These are phyloP conservation scores for Ispidina picta DNA, from an alignment of 2,797 vertebrate genomes.

Conservation along the genomic window DNA sequence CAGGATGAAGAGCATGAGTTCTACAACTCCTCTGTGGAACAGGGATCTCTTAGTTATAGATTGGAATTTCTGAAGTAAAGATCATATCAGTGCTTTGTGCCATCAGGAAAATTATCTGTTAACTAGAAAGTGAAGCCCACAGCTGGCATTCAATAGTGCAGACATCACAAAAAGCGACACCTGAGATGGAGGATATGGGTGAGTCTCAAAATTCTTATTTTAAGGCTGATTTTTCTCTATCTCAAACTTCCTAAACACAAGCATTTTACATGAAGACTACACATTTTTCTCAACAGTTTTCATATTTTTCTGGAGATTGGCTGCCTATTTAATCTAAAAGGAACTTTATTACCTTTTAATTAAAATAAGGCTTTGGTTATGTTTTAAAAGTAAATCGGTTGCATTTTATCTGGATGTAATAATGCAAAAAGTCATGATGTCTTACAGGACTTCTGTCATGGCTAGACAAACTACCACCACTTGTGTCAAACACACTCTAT, in stretches of 20 bases:
- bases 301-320: neutral
- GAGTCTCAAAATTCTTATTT: neutral
- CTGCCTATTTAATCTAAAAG: neutral
- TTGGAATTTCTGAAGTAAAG: neutral
- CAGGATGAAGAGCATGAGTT: neutral
- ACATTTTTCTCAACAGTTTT: accelerated
- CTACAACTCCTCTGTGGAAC: neutral
- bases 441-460: neutral
- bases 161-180: neutral
- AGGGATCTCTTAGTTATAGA: neutral
- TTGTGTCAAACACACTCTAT: accelerated
- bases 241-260: neutral
- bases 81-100: neutral
- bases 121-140: neutral
- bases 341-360: neutral
- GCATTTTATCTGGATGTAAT: neutral
- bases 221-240: neutral
- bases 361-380: neutral
- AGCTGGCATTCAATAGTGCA: neutral
- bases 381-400: neutral
- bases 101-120: neutral
- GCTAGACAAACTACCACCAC: neutral
- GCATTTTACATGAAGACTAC: neutral
- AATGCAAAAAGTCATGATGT: neutral
- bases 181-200: neutral